Evolutionary conservation across 2,797 vertebrate species (phyloP), one percentile per base, ranked within the genome.

Genomic region (Sternotherus odoratus): DNA sequence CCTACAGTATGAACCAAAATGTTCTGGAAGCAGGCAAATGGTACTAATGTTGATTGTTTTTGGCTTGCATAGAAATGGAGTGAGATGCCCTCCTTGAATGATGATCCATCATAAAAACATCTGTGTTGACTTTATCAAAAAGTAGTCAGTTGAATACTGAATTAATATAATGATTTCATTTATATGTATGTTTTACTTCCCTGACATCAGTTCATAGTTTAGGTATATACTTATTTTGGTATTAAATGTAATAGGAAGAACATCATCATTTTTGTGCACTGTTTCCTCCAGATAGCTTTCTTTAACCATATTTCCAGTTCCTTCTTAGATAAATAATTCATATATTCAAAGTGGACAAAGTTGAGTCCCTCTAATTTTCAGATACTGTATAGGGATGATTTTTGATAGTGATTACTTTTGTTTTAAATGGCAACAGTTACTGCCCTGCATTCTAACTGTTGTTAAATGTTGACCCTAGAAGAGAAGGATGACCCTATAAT

Each of bases 281-380:
- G 13, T 5, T 92, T 93, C 66, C 94, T 92, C 74, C 0, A 0
- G 3, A 5, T 83, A 36, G 24, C 80, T 94, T 95, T 92, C 80
- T 89, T 91, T 95, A 93, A 92, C 92, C 83, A 89, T 90, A 26
- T 33, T 93, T 87, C 74, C 48, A 88, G 90, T 93, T 94, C 60
- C 54, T 93, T 46, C 50, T 82, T 81, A n/a, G 60, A 83, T 88
- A 95, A 93, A 96, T 94, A 94, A 93, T 93, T 93, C 74, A 93
- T 33, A 85, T 2, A 49, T 24, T 57, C 12, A 12, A 16, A 91
- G 26, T 77, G 63, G 11, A 74, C 90, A 91, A 91, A 90, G 79
- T 6, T 26, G 13, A 79, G n/a, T 66, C 48, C 83, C 6, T 54
- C 5, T 85, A 49, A 26, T 36, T 19, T 60, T 54, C 77, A n/a